These are phyloP conservation scores for Saturnia pavonia DNA, from an alignment of 2,888 invertebrate species.

Conservation along the genomic window DNA sequence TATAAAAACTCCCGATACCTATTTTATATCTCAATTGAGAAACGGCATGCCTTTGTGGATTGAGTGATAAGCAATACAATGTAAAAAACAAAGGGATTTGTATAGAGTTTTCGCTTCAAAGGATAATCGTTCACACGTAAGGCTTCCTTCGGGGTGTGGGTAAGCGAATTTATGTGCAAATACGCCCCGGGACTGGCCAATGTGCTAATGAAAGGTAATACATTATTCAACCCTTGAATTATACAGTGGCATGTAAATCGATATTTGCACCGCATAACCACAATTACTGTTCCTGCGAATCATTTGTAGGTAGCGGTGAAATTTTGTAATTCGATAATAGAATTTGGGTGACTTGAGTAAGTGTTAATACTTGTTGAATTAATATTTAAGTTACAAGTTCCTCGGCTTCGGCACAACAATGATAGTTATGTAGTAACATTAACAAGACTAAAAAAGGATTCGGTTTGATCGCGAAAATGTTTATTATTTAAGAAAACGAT, in stretches of 20 bases:
- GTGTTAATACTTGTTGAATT: not conserved
- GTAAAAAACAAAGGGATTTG: conserved; percentile 49
- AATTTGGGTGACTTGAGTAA: conserved; percentile 12
- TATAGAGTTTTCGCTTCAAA: conserved; percentile 52
- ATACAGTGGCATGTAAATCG: conserved; percentile 81
- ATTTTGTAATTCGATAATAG: conserved; percentile 39
- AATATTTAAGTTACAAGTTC: not conserved
- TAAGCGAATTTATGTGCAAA: conserved; percentile 80
- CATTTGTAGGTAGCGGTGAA: conserved; percentile 53
- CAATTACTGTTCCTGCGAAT: conserved; percentile 62
- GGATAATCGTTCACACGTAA: conserved; percentile 73
- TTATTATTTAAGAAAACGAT: not conserved
- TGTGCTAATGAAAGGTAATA: conserved; percentile 82
- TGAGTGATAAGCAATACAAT: conserved; percentile 20
- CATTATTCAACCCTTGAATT: conserved; percentile 81
- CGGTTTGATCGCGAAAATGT: not conserved
- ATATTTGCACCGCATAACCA: conserved; percentile 78
- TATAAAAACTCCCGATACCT: not conserved
- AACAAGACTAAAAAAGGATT: not conserved
- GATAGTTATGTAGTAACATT: not conserved
- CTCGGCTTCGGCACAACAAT: not conserved
- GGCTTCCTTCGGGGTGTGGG: conserved; percentile 71
- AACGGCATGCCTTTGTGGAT: conserved; percentile 2
- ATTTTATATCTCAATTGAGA: not conserved
- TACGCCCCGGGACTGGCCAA: conserved; percentile 76